Evolutionary conservation across 2,888 invertebrate genomes (phyloP), one percentile per base, ranked within the genome.

Genomic region (Masnerella sp.): DNA sequence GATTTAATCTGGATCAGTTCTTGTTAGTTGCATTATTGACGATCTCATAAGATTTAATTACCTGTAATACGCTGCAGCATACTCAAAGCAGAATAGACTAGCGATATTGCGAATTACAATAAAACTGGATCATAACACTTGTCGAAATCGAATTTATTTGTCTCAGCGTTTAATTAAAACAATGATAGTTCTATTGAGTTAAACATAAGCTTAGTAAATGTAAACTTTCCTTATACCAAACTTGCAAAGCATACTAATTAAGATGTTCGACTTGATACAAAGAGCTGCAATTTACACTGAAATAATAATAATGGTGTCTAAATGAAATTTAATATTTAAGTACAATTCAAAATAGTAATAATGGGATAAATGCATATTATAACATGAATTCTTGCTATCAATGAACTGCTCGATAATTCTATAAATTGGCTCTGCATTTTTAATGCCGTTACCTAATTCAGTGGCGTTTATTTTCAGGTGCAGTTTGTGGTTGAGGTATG

Each of bases 401-500:
- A 30, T 32, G 43, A 25, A 25, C 25, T 43, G 25, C 9, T 43
- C 25, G 9, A 43, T 43, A 43, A 43, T 43, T 22, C n/a, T 7
- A 42, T 20, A 11, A 42, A 42, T 11, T 12, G 11, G 30, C 20
- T 5, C 30, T 30, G 30, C 30, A 30, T 20, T 20, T n/a, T 42
- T 20, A 25, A 43, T 18, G 17, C 17, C 18, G 14, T 36, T 32
- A 32, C n/a, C 5, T 3, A 36, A 11, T 5, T 11, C 8, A 14
- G 2, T 2, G n/a, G n/a, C n/a, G n/a, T 43, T 43, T 12, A 0
- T 15, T 69, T 71, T 17, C 89, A 94, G 94, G 75, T 92, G 93
- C 81, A 91, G 91, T 78, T 88, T 95, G 62, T 96, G 96, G 96
- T 87, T 95, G 25, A 89, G 93, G 47, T 96, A 96, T 88, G 96